phyloP scores from a whole-genome alignment of 2,113 vertebrate genomes.

The Anguilla japonica region DNA sequence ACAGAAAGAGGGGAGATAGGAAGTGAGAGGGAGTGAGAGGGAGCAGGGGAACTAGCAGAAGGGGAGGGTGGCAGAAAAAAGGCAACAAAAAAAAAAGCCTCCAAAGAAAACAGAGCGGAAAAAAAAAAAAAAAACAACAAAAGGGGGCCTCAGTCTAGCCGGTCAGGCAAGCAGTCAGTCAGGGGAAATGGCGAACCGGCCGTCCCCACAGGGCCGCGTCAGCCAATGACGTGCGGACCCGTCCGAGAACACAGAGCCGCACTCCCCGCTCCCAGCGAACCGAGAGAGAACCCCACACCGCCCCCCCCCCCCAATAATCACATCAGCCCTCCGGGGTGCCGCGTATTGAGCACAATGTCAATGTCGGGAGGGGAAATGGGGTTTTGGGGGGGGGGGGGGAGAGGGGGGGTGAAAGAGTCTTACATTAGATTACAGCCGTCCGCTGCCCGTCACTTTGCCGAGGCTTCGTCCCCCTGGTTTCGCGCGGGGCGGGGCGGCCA shows the following conservation, averaged over 20 bases:
- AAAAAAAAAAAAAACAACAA: slow-evolving; percentile 59
- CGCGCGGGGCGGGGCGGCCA: background rate
- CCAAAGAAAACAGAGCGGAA: slow-evolving; percentile 34
- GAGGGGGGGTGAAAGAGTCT: background rate
- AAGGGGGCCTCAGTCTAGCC: slow-evolving; percentile 55
- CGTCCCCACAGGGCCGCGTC: slow-evolving; percentile 58
- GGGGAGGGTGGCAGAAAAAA: background rate
- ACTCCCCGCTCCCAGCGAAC: slow-evolving; percentile 63
- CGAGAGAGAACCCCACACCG: slow-evolving; percentile 43
- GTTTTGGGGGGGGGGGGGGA: background rate
- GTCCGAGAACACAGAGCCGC: slow-evolving; percentile 47
- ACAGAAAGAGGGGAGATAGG: slow-evolving; percentile 23
- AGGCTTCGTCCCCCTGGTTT: background rate
- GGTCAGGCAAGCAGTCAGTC: slow-evolving; percentile 14
- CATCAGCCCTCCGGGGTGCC: slow-evolving; percentile 48
- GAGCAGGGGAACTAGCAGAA: background rate
- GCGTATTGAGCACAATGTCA: slow-evolving; percentile 19
- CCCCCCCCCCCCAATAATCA: slow-evolving; percentile 58
- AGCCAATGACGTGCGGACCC: slow-evolving; percentile 53
- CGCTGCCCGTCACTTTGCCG: background rate
- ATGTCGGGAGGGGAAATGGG: background rate
- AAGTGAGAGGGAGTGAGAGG: slow-evolving; percentile 36
- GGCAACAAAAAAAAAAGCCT: background rate
- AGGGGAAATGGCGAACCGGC: slow-evolving; percentile 52
- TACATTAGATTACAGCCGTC: background rate